phyloP scores from a whole-genome alignment of 2,113 vertebrate species.

The Python bivittatus region DNA sequence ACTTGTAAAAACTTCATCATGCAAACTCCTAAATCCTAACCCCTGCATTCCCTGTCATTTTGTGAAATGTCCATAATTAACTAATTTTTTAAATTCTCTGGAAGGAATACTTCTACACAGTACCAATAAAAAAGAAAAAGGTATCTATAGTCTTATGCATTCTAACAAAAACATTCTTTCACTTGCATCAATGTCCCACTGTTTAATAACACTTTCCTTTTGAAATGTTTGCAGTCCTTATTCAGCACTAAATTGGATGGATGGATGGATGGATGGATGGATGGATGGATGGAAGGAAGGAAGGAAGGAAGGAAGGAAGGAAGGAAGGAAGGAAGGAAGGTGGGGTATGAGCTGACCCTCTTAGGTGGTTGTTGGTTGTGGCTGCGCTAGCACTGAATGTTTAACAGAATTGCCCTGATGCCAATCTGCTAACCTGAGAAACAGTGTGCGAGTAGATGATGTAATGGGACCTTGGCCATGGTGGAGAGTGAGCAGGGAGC shows the following conservation, averaged over 20 bases:
- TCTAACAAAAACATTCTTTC: background rate
- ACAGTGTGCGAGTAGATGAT: background rate
- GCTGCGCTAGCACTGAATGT: background rate
- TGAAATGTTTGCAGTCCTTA: background rate
- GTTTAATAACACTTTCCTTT: background rate
- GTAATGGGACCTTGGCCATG: background rate
- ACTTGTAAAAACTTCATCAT: background rate
- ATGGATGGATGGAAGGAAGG: too few species aligned
- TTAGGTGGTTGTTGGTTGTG: background rate
- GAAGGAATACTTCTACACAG: background rate
- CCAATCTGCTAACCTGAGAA: background rate
- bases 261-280: too few species aligned
- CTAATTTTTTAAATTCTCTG: background rate
- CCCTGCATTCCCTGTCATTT: background rate
- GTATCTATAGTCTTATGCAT: background rate
- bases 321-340: too few species aligned
- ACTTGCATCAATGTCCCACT: background rate
- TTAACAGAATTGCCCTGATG: background rate
- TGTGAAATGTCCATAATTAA: background rate
- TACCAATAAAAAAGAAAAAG: background rate
- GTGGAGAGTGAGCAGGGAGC: background rate
- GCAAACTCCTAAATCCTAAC: background rate
- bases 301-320: too few species aligned
- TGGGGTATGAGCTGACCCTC: background rate
- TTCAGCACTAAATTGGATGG: background rate